A percentile compares a stretch with the other conserved stretches of the same genome.
These are phyloP conservation scores for Scomberomorus guttatus DNA, from an alignment of 2,797 vertebrate species.

Conservation along the genomic window DNA sequence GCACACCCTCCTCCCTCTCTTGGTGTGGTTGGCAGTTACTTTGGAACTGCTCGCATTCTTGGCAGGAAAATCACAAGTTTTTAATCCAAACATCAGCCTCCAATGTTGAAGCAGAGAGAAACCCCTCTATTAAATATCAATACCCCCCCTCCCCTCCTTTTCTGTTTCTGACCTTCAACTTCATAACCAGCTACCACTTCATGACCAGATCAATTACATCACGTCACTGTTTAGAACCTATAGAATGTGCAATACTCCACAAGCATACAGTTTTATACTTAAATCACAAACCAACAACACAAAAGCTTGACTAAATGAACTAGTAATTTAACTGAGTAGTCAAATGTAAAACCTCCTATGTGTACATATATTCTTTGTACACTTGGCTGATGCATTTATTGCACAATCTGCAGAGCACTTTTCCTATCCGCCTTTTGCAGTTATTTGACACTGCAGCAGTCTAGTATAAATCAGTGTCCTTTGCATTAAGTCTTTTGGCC, in stretches of 20 bases:
- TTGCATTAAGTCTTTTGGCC: slow-evolving; percentile 59
- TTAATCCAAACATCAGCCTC: slow-evolving; percentile 80
- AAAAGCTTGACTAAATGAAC: slow-evolving; percentile 1
- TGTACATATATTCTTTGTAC: slow-evolving; percentile 14
- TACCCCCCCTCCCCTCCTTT: slow-evolving; percentile 14
- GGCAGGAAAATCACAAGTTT: slow-evolving; percentile 78
- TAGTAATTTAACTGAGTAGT: neutral
- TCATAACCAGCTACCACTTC: slow-evolving; percentile 28
- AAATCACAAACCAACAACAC: slow-evolving; percentile 18
- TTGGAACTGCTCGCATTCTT: slow-evolving; percentile 83
- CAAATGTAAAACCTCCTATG: slow-evolving; percentile 9
- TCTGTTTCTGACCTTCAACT: slow-evolving; percentile 40
- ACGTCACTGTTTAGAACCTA: slow-evolving; percentile 24
- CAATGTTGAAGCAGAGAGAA: slow-evolving; percentile 68
- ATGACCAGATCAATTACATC: neutral
- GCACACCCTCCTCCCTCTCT: slow-evolving; percentile 57
- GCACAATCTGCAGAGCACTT: slow-evolving; percentile 33
- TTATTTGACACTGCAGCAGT: slow-evolving; percentile 46
- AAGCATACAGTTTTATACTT: slow-evolving; percentile 10
- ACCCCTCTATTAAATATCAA: slow-evolving; percentile 71
- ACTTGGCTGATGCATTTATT: slow-evolving; percentile 20
- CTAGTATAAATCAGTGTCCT: slow-evolving; percentile 27
- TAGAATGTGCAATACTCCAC: neutral
- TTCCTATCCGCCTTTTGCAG: slow-evolving; percentile 30
- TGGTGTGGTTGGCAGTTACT: slow-evolving; percentile 78